Evolutionary conservation across 2,888 invertebrate genomes (phyloP).

Genomic region (Scelioninae gen. 1): DNA sequence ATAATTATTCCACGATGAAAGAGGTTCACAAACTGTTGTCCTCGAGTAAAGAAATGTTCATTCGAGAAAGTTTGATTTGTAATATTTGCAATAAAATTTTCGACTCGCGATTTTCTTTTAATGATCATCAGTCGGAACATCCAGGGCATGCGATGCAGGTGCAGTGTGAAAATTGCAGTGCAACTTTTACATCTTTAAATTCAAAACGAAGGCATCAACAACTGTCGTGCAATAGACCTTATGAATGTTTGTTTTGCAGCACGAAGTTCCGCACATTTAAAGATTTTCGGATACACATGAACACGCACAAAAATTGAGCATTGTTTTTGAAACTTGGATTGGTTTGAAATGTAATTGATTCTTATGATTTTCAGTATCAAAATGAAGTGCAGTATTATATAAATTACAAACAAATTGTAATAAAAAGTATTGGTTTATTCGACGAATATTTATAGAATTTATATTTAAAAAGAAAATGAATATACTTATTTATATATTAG

Average conservation of each 20-base stretch:
- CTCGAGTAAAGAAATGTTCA: conserved; percentile 21
- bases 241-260: conserved; percentile 57
- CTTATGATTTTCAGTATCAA: conserved; percentile 5
- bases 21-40: conserved; percentile 29
- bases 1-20: conserved; percentile 51
- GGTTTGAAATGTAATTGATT: neutral
- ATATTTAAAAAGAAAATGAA: conserved; percentile 5
- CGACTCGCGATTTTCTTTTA: conserved; percentile 2
- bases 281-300: conserved; percentile 53
- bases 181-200: conserved; percentile 48
- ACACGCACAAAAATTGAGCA: conserved; percentile 46
- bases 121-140: conserved; percentile 37
- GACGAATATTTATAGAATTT: conserved; percentile 1
- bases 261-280: conserved; percentile 53
- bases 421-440: neutral
- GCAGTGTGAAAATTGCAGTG: conserved; percentile 55
- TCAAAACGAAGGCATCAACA: conserved; percentile 56
- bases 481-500: neutral
- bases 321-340: neutral
- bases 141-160: conserved; percentile 47
- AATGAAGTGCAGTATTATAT: conserved; percentile 9
- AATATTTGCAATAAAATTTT: conserved; percentile 52
- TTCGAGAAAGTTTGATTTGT: conserved; percentile 28
- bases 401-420: neutral
- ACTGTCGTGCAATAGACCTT: conserved; percentile 51